Evolutionary conservation across 1,140 invertebrate genomes (phyloP), one percentile per base, ranked within the genome.

Genomic region (Pseudomyrmex sp.): DNA sequence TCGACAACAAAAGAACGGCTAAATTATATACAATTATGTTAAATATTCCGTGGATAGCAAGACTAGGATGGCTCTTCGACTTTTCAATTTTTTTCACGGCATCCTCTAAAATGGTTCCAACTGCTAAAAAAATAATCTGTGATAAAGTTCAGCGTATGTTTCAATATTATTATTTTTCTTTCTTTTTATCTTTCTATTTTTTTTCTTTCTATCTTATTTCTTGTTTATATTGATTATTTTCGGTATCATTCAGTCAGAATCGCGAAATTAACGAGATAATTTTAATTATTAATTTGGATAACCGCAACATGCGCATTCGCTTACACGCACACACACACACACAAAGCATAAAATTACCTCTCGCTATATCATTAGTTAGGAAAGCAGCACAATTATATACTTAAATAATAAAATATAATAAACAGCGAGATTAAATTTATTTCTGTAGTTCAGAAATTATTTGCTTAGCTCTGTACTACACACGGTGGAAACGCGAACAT

Each of bases 201-300:
- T n/a, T n/a, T n/a, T n/a, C n/a, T n/a, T n/a, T n/a, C n/a, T 66
- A 48, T 35, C 35, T 59, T 35, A 4, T 48, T 79, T 35, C 59
- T 13, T 70, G 18, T 56, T 18, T 9, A 35, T 77, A 58, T 79
- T 59, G 20, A 70, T 80, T 70, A 80, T 68, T 59, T 79, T 58
- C 70, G 20, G 15, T 70, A 70, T 80, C 56, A 50, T 50, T 18
- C 23, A 20, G 65, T 72, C 20, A 80, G 48, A 61, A 80, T 72
- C 15, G 35, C 35, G n/a, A n/a, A 80, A 80, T 72, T 80, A 80
- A 80, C 44, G 44, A 59, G 46, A 52, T n/a, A 23, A 80, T 80
- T 70, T 80, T 59, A 46, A 59, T 80, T 69, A 80, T 80, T 80
- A 80, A 72, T 80, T 61, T 72, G 56, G n/a, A 70, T 80, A 72